These are phyloP conservation scores for Chaetogeoica ovagalla DNA, from an alignment of 2,888 invertebrate genomes.

Conservation along the genomic window DNA sequence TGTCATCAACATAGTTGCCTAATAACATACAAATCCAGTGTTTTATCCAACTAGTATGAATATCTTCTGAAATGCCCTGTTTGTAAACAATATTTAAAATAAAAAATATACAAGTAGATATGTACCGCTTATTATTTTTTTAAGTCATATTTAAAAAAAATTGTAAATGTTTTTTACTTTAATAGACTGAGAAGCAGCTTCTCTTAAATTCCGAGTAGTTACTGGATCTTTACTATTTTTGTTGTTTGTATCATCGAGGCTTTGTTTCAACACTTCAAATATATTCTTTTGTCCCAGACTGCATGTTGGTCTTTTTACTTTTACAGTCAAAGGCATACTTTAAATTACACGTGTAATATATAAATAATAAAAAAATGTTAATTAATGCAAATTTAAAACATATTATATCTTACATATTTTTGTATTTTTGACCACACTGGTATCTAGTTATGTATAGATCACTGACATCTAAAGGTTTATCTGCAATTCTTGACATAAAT, in stretches of 20 bases:
- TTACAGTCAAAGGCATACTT: conserved; percentile 33
- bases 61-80: conserved; percentile 66
- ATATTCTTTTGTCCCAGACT: conserved; percentile 33
- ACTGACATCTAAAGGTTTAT: conserved; percentile 60
- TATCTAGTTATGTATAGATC: conserved; percentile 57
- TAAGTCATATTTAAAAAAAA: not conserved
- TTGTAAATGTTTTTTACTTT: conserved; percentile 26
- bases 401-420: conserved; percentile 31
- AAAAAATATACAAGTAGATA: not conserved
- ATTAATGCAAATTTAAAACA: not conserved
- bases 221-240: conserved; percentile 24
- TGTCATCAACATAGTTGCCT: conserved; percentile 64
- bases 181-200: conserved; percentile 37
- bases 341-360: not conserved
- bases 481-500: conserved; percentile 60
- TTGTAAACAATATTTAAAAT: conserved; percentile 55
- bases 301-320: conserved; percentile 23
- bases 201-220: conserved; percentile 26
- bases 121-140: no score
- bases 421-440: conserved; percentile 52
- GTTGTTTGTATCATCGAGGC: conserved; percentile 36
- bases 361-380: not conserved
- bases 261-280: conserved; percentile 45
- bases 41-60: conserved; percentile 68
- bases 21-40: conserved; percentile 68